Base-by-base conservation (phyloP, 1,140 invertebrate species). In the Pseudomyrmex cubaensis region DNA sequence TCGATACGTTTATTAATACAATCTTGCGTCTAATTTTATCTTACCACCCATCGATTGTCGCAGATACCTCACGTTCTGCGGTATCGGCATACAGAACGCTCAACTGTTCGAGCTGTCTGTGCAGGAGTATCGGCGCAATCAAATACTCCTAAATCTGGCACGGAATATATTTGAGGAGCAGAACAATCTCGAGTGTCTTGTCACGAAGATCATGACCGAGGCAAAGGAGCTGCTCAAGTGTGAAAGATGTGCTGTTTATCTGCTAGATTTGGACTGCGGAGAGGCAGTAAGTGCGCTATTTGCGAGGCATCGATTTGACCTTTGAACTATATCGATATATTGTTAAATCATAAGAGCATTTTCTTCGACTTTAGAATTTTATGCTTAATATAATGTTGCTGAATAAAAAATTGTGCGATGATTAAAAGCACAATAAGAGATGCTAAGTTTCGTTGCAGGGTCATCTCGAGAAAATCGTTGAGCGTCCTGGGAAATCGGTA, bases 161-260 rank as follows among this genome's bases (percentile, higher is more conserved):
- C 90, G 93, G 70, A 94, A 90, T 70, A 94, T 94, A 70, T 94
- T 94, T 84, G 94, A 94, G 64, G 94, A 94, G 67, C 98, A 99
- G 91, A 98, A 97, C 90, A 98, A 98, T 92, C 94, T 99, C 85
- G 98, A 99, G 92, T 97, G 97, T 88, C 95, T 99, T 12, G 98
- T 99, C 25, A 98, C 98, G 64, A 99, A 99, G 95, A 99, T 99
- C 87, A 99, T 99, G 98, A 98, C 97, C 8, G 98, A 99, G 94
- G 98, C 98, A 0, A 96, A 98, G 87, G 98, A 98, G 85, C 94
- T 99, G 72, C 95, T 99, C 44, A 98, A 98, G 92, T 99, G 98
- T 93, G 97, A 99, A 91, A 95, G 98, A 69, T 99, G 98, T 92
- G 97, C 98, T 1, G 98, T 99, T 0, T 99, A 98, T 93, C 95